A percentile compares a stretch with the other conserved stretches of the same genome.
Conservation (phyloP, 1,140 invertebrate species). For the Elymnias hypermnestra region DNA sequence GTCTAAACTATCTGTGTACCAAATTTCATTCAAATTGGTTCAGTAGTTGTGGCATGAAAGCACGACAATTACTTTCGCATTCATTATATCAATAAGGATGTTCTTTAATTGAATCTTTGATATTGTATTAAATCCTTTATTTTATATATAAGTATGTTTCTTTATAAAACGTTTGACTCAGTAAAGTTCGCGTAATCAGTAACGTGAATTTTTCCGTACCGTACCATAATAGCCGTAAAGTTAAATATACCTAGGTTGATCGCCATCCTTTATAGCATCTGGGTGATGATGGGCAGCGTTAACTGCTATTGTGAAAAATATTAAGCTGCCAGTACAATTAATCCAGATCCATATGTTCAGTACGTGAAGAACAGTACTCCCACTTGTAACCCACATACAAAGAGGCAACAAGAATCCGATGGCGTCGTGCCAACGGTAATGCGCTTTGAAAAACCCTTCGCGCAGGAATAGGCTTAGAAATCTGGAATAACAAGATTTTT, state of each 20-base stretch:
- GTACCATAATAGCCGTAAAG: no score
- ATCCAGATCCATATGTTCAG: slow-evolving; percentile 79
- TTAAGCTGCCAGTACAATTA: slow-evolving; percentile 77
- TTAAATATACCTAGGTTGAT: slow-evolving; percentile 61
- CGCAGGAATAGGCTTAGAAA: slow-evolving; percentile 34
- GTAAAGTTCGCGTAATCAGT: no score
- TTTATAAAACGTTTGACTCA: no score
- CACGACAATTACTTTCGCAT: no score
- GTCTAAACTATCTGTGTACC: no score
- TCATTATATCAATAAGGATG: no score
- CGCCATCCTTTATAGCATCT: slow-evolving; percentile 88
- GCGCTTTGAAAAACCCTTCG: slow-evolving; percentile 41
- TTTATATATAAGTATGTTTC: no score
- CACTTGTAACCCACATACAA: slow-evolving; percentile 49
- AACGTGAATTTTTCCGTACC: no score
- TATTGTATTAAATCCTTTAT: no score
- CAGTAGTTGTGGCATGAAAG: no score
- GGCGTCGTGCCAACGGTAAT: slow-evolving; percentile 50
- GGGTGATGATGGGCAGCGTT: slow-evolving; percentile 90
- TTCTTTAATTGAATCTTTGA: no score
- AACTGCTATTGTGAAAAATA: slow-evolving; percentile 81
- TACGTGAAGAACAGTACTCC: slow-evolving; percentile 26
- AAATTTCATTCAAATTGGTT: no score
- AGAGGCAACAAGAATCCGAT: slow-evolving; percentile 45
- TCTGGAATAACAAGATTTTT: slow-evolving; percentile 29